Evolutionary conservation across 2,113 vertebrate species (phyloP).

Genomic region (Stomatorhinus ivindoensis): DNA sequence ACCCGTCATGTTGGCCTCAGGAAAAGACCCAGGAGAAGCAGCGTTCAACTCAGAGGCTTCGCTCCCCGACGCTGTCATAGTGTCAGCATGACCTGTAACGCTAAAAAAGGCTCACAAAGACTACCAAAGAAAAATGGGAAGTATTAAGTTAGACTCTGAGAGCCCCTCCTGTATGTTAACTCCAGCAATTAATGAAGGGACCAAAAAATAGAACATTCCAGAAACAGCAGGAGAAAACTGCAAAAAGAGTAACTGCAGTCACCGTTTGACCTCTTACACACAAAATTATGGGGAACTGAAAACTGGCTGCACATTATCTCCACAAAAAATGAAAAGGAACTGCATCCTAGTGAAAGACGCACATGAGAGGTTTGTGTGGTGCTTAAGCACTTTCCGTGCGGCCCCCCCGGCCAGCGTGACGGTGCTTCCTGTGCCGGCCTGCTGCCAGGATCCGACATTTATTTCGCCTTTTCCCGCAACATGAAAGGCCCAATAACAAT

Average conservation of each 20-base stretch:
- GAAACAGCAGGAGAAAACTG: neutral
- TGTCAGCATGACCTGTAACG: neutral
- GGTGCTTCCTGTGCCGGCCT: neutral
- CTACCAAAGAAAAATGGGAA: neutral
- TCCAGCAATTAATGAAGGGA: neutral
- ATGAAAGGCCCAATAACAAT: neutral
- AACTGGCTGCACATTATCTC: neutral
- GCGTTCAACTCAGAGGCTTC: neutral
- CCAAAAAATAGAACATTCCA: neutral
- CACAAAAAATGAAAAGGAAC: neutral
- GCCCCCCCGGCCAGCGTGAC: neutral
- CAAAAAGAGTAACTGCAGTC: neutral
- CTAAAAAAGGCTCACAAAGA: neutral
- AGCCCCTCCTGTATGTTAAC: neutral
- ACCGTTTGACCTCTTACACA: neutral
- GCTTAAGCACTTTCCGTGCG: neutral
- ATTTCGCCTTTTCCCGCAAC: neutral
- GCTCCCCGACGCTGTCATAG: neutral
- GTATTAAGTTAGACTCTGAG: neutral
- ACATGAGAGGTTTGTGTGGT: neutral
- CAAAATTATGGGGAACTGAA: neutral
- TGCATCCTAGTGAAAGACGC: neutral
- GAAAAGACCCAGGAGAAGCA: neutral
- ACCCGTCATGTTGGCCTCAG: neutral
- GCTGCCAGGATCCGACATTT: neutral